phyloP scores from a whole-genome alignment of 2,797 vertebrate genomes.

The Sebastes reedi region DNA sequence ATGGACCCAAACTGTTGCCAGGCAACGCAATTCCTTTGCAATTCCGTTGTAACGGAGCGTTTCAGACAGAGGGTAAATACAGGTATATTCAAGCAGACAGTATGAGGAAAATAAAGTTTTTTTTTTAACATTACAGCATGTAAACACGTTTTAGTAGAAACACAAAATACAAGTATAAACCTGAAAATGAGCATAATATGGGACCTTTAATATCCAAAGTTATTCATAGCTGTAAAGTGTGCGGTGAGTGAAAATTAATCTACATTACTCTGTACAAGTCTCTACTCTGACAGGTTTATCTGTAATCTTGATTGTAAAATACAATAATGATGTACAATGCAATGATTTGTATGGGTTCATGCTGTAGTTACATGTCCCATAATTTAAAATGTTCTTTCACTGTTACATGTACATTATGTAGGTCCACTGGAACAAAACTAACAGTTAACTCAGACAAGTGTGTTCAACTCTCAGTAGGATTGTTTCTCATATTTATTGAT shows the following conservation, averaged over 20 bases:
- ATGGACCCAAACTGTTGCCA: too few relatives aligned
- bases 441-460: slow-evolving; percentile 7
- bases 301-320: slow-evolving; percentile 19
- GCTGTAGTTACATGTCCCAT: slow-evolving; percentile 21
- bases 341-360: slow-evolving; percentile 17
- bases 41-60: too few relatives aligned
- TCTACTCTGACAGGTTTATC: not conserved
- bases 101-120: too few relatives aligned
- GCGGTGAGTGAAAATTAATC: not conserved
- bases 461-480: not conserved
- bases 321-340: slow-evolving; percentile 8
- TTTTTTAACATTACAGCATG: too few relatives aligned
- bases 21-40: too few relatives aligned
- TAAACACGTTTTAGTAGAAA: too few relatives aligned
- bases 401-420: slow-evolving; percentile 59
- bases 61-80: too few relatives aligned
- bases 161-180: too few relatives aligned
- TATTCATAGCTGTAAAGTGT: not conserved
- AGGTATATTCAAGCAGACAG: too few relatives aligned
- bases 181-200: too few relatives aligned
- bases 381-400: slow-evolving; percentile 16
- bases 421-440: slow-evolving; percentile 14
- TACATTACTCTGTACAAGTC: not conserved
- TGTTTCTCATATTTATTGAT: slow-evolving; percentile 60
- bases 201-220: not conserved